Conservation (phyloP, 2,113 vertebrate genomes). For the Onychostruthus taczanowskii region DNA sequence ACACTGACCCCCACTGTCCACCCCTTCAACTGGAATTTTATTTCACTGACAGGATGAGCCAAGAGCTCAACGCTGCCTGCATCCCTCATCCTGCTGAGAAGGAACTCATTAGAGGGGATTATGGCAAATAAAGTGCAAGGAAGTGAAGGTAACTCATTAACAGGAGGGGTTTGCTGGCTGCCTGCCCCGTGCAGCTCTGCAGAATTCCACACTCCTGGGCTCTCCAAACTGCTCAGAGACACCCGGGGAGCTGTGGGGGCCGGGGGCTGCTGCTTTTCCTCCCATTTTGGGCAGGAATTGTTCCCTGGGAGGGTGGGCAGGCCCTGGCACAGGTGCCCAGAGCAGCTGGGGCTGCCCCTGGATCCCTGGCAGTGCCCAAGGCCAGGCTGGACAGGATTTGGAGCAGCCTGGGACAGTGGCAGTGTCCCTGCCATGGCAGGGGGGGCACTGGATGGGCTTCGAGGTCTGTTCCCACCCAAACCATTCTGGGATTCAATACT, state of each 20-base stretch:
- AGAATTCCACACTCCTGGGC: neutral
- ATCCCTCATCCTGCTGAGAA: neutral
- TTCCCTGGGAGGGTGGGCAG: neutral
- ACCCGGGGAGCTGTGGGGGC: neutral
- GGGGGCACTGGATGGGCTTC: accelerated
- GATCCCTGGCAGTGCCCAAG: neutral
- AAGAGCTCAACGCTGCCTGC: neutral
- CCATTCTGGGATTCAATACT: neutral
- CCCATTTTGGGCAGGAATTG: neutral
- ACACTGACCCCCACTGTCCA: neutral
- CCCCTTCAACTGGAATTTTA: neutral
- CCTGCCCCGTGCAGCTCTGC: neutral
- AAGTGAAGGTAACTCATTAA: neutral
- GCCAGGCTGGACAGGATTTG: neutral
- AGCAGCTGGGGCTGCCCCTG: neutral
- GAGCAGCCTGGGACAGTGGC: neutral
- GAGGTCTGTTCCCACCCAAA: accelerated
- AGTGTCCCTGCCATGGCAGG: neutral
- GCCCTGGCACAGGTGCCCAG: neutral
- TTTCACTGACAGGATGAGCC: neutral
- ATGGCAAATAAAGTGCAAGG: neutral
- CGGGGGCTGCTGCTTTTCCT: neutral
- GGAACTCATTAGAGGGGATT: neutral
- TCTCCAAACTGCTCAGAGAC: neutral
- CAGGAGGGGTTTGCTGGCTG: neutral